phyloP scores from a whole-genome alignment of 2,888 invertebrate species.

The Diaperis boleti region DNA sequence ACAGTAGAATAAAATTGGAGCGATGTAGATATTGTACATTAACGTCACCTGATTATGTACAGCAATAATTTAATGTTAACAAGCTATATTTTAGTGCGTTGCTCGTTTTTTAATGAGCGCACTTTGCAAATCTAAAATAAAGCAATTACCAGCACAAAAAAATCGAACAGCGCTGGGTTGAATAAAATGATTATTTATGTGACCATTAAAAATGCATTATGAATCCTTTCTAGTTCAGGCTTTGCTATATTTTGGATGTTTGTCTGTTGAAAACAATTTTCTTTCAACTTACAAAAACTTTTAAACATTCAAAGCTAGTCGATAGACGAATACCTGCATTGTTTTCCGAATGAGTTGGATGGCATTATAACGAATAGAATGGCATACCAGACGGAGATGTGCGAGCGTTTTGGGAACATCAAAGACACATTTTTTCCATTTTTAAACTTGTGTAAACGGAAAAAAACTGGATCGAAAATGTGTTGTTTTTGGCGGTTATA shows the following conservation, averaged over 20 bases:
- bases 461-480: slow-evolving; percentile 47
- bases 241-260: background rate
- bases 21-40: background rate
- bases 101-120: too few species aligned
- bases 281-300: slow-evolving; percentile 35
- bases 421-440: slow-evolving; percentile 57
- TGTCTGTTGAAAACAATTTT: slow-evolving; percentile 7
- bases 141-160: too few species aligned
- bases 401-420: slow-evolving; percentile 55
- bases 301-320: slow-evolving; percentile 46
- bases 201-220: background rate
- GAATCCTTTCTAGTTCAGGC: too few species aligned
- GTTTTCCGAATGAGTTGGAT: slow-evolving; percentile 54
- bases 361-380: slow-evolving; percentile 52
- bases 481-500: slow-evolving; percentile 46
- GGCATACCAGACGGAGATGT: slow-evolving; percentile 51
- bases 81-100: background rate
- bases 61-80: background rate
- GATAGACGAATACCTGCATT: slow-evolving; percentile 52
- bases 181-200: background rate
- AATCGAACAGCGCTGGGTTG: too few species aligned
- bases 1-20: background rate
- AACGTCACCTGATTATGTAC: background rate
- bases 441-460: slow-evolving; percentile 41
- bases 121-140: background rate